Percentiles rank a stretch among this genome's conserved stretches.
Evolutionary conservation across 37 sponge, comb jelly and placozoan species (phyloP).

Genomic region (Oscarella lobularis): DNA sequence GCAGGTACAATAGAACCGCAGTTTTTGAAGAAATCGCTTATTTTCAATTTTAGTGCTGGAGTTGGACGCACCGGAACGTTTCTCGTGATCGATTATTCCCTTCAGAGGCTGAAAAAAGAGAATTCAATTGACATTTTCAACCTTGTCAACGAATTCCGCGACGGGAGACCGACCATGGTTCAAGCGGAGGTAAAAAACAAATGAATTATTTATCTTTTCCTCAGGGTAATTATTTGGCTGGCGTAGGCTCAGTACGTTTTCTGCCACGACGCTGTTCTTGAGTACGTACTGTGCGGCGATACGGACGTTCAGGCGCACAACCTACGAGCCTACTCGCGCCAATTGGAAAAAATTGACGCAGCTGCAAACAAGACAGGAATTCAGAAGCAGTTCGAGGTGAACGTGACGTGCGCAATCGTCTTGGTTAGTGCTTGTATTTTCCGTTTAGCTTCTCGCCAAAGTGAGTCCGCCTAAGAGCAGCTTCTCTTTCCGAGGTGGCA

Average conservation of each 20-base stretch:
- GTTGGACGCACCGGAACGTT: conserved; percentile 95
- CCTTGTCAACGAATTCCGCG: conserved; percentile 59
- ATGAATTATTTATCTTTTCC: not conserved
- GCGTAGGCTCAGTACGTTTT: conserved; percentile 73
- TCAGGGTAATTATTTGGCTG: not conserved
- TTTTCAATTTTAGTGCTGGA: conserved; percentile 50
- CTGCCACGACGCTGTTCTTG: conserved; percentile 85
- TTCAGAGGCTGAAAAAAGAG: conserved; percentile 37
- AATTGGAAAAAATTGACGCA: conserved; percentile 31
- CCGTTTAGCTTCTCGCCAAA: not conserved
- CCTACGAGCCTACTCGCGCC: conserved; percentile 42
- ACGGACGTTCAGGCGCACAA: conserved; percentile 73
- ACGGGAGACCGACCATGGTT: conserved; percentile 61
- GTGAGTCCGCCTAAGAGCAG: not conserved
- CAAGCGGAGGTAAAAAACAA: conserved; percentile 68
- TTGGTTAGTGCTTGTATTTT: not conserved
- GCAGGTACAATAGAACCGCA: conserved; percentile 42
- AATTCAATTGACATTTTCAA: conserved; percentile 43
- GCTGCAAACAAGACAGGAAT: conserved; percentile 12
- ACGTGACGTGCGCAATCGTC: not conserved
- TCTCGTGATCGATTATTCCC: conserved; percentile 49
- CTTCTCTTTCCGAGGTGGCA: not conserved
- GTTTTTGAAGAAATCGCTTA: no score
- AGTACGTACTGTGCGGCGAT: conserved; percentile 68
- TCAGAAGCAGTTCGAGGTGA: conserved; percentile 29